Evolutionary conservation across 2,113 vertebrate species (phyloP).

Genomic region (Capra hircus): DNA sequence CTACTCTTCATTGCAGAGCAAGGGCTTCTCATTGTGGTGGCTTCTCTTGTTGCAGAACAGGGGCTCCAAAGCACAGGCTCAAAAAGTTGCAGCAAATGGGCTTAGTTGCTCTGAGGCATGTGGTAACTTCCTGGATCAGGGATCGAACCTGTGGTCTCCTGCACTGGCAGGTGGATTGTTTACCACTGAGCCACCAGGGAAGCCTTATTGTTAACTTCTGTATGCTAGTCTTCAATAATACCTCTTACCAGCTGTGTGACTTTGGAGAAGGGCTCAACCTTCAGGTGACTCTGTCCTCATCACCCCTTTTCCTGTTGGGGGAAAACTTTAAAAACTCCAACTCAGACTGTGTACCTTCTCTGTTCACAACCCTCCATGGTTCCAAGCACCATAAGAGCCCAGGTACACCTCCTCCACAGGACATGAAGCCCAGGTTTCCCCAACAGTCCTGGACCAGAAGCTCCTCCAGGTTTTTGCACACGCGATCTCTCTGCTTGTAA

Average conservation of each 20-base stretch:
- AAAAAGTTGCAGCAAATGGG: background rate
- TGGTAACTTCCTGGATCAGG: background rate
- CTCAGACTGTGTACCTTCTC: background rate
- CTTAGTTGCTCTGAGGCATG: background rate
- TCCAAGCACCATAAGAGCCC: background rate
- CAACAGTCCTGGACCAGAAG: background rate
- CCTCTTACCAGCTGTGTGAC: background rate
- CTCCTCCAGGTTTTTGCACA: background rate
- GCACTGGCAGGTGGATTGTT: background rate
- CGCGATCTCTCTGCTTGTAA: background rate
- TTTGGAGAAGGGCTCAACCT: background rate
- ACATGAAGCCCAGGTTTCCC: background rate
- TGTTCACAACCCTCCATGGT: background rate
- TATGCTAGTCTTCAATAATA: background rate
- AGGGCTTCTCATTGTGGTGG: background rate
- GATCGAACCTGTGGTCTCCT: background rate
- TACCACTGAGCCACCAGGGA: background rate
- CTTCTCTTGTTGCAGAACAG: background rate
- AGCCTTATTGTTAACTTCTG: background rate
- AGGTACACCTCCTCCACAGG: background rate
- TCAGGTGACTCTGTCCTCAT: background rate
- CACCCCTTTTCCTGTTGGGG: background rate
- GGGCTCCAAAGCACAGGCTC: background rate
- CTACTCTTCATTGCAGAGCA: background rate
- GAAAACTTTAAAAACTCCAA: background rate